Conservation (phyloP, 1,140 invertebrate genomes). For the Agrypnia vestita region DNA sequence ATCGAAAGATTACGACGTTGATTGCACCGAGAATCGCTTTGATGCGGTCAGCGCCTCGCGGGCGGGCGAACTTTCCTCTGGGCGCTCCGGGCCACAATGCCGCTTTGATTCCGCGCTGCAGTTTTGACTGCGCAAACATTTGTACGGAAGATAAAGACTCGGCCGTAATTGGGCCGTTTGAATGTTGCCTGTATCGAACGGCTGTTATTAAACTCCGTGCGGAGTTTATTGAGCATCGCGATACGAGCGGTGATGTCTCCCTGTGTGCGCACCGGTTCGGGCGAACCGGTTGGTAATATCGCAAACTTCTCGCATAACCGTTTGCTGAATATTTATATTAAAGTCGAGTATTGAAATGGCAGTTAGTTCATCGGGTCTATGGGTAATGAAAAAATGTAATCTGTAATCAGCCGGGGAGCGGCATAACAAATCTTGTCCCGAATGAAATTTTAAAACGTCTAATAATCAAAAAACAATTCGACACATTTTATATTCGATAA, state of each 20-base stretch:
- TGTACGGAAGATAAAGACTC: constrained; percentile 25
- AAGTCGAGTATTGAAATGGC: no score
- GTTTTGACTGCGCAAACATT: constrained; percentile 24
- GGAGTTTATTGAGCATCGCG: background rate
- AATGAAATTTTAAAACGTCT: no score
- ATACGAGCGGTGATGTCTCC: background rate
- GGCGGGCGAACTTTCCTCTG: background rate
- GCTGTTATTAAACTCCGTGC: background rate
- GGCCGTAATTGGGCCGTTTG: constrained; percentile 32
- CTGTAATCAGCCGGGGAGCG: no score
- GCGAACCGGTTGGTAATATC: no score
- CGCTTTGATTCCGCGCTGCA: constrained; percentile 4
- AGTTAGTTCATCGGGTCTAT: no score
- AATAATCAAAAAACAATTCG: no score
- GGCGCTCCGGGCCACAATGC: constrained; percentile 18
- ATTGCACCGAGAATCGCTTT: constrained; percentile 55
- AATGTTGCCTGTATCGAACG: background rate
- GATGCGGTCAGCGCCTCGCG: constrained; percentile 50
- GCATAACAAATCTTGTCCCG: no score
- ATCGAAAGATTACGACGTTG: constrained; percentile 60
- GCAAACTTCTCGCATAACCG: no score
- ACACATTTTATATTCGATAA: no score
- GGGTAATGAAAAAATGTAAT: no score
- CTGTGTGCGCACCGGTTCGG: background rate
- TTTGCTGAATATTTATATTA: no score